A percentile compares a stretch with the other conserved stretches of the same genome.
Evolutionary conservation across 2,888 invertebrate genomes (phyloP).

Genomic region (Drosophila diplacantha): DNA sequence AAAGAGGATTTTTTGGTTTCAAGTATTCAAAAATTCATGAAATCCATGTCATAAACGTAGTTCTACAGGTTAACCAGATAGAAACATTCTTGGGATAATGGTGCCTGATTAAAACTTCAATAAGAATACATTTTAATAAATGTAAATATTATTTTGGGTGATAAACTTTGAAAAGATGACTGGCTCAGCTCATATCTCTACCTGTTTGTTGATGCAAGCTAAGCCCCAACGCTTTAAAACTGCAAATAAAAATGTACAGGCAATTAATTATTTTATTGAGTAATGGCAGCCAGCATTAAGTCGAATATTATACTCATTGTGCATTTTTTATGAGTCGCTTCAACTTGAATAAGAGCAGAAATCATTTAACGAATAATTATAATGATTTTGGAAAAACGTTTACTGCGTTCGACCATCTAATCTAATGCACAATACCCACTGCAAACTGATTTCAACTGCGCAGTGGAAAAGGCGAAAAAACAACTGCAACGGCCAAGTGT

Average conservation of each 20-base stretch:
- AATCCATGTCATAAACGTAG: too few species aligned
- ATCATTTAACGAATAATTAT: not conserved
- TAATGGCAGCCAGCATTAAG: not conserved
- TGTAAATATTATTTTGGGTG: too few species aligned
- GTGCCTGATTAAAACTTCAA: too few species aligned
- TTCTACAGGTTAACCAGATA: too few species aligned
- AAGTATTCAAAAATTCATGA: too few species aligned
- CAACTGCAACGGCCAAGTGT: constrained; percentile 36
- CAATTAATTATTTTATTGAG: not conserved
- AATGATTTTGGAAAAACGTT: constrained; percentile 4
- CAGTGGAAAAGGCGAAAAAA: constrained; percentile 35
- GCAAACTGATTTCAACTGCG: constrained; percentile 6
- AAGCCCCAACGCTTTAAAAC: not conserved
- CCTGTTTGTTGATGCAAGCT: not conserved
- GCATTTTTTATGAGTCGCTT: not conserved
- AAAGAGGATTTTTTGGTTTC: too few species aligned
- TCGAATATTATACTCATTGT: not conserved
- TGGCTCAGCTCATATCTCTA: too few species aligned
- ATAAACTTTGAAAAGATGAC: not conserved
- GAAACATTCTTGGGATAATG: too few species aligned
- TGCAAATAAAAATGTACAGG: not conserved
- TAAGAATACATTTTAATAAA: too few species aligned
- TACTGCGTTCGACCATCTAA: not conserved
- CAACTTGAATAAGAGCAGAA: not conserved
- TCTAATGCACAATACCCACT: constrained; percentile 8